These are phyloP conservation scores for Morpho helenor DNA, from an alignment of 2,888 invertebrate genomes.

Conservation along the genomic window DNA sequence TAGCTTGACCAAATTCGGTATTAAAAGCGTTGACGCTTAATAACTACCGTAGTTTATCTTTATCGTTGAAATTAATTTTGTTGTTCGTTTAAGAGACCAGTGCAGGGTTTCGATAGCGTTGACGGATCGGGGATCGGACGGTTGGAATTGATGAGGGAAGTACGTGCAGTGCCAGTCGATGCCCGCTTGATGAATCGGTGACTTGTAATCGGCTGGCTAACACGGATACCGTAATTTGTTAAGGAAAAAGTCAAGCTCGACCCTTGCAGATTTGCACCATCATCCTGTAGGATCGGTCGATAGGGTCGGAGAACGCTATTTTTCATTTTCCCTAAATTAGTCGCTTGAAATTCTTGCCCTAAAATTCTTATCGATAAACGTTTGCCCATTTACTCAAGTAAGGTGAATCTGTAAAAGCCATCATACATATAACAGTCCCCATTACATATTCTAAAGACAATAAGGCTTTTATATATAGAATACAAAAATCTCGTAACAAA, in stretches of 20 bases:
- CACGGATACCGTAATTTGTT: slow-evolving; percentile 63
- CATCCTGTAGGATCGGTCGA: slow-evolving; percentile 31
- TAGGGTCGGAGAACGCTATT: slow-evolving; percentile 9
- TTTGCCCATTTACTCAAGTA: too few species aligned
- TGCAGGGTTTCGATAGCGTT: slow-evolving; percentile 57
- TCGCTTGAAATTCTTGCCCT: not conserved
- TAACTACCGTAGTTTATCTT: slow-evolving; percentile 9
- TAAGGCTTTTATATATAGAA: too few species aligned
- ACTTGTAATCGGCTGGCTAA: slow-evolving; percentile 72
- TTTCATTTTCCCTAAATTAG: slow-evolving; percentile 4
- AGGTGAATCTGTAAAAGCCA: too few species aligned
- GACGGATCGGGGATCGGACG: slow-evolving; percentile 65
- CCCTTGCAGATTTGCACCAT: slow-evolving; percentile 56
- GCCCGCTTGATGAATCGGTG: slow-evolving; percentile 65
- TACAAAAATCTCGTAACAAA: too few species aligned
- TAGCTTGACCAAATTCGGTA: not conserved
- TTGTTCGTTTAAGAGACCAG: slow-evolving; percentile 52
- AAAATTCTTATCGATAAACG: too few species aligned
- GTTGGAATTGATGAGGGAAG: slow-evolving; percentile 62
- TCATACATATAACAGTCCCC: too few species aligned
- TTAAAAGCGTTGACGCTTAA: slow-evolving; percentile 3
- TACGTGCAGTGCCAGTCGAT: slow-evolving; percentile 62
- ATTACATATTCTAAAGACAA: too few species aligned
- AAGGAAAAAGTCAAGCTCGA: slow-evolving; percentile 36
- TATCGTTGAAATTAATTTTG: slow-evolving; percentile 52